Evolutionary conservation across 2,797 vertebrate genomes (phyloP).

Genomic region (Crocidura indochinensis): DNA sequence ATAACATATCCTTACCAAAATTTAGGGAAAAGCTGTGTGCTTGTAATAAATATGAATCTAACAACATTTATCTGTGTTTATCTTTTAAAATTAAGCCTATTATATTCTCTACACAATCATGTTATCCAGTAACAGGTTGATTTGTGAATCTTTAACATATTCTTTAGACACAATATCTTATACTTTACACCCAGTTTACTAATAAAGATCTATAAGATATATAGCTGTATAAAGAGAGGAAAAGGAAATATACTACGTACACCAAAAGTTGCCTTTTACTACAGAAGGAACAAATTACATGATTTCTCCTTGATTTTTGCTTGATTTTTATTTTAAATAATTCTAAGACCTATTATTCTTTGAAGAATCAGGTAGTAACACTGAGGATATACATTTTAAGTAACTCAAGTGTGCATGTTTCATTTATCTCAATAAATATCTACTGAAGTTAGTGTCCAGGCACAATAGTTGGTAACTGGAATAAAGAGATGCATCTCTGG

Average conservation of each 20-base stretch:
- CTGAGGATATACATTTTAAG: background rate
- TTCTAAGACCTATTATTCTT: background rate
- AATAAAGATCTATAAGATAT: background rate
- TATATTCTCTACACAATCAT: background rate
- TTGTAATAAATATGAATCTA: constrained; percentile 55
- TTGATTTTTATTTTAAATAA: constrained; percentile 57
- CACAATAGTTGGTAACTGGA: background rate
- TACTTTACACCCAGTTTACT: background rate
- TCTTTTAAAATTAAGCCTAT: constrained; percentile 9
- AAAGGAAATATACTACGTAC: constrained; percentile 30
- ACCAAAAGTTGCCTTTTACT: constrained; percentile 16
- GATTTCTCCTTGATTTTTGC: constrained; percentile 40
- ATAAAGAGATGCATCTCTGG: constrained; percentile 3
- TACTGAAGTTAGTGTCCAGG: constrained; percentile 2
- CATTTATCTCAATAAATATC: constrained; percentile 43
- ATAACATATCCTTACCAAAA: background rate
- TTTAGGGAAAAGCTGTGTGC: constrained; percentile 25
- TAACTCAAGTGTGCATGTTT: background rate
- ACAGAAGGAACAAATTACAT: constrained; percentile 25
- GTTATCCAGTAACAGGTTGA: background rate
- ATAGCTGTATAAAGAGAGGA: background rate
- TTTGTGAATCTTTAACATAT: background rate
- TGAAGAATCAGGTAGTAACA: constrained; percentile 10
- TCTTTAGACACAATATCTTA: background rate
- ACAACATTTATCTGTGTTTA: constrained; percentile 14